A percentile compares a stretch with the other conserved stretches of the same genome.
These are phyloP conservation scores for Tipula unca DNA, from an alignment of 2,888 invertebrate species.

Conservation along the genomic window DNA sequence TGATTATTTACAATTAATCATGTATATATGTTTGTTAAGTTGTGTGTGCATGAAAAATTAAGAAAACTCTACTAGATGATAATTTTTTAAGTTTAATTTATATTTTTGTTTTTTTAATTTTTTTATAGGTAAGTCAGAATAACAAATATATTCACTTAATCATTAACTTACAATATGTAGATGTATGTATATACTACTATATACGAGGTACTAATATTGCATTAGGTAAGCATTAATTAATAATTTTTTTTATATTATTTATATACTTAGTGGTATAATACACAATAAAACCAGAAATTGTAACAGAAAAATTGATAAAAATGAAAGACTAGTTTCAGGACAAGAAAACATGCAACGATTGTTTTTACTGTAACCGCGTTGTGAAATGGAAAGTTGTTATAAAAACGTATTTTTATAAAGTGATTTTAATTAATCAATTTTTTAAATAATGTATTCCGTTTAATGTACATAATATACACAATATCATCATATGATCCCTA, in stretches of 20 bases:
- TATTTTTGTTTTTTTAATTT: not conserved
- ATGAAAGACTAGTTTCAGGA: not conserved
- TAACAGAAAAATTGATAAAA: slow-evolving; percentile 3
- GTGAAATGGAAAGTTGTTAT: slow-evolving; percentile 8
- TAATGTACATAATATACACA: not conserved
- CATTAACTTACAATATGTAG: not conserved
- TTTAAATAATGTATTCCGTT: not conserved
- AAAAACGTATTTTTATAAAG: not conserved
- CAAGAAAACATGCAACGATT: not conserved
- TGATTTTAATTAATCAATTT: slow-evolving; percentile 3
- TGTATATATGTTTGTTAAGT: not conserved
- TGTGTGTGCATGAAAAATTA: not conserved
- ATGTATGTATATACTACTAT: not conserved
- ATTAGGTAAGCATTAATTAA: not conserved
- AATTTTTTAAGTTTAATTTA: not conserved
- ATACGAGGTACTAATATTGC: not conserved
- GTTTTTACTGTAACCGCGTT: not conserved
- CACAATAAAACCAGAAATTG: not conserved
- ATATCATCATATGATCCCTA: not conserved
- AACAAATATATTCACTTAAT: not conserved
- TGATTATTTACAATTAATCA: not conserved
- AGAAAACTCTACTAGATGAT: not conserved
- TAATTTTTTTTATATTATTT: not conserved
- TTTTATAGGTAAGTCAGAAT: not conserved
- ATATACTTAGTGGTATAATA: not conserved